Conservation (phyloP, 2,113 vertebrate genomes). For the Bubo scandiacus region DNA sequence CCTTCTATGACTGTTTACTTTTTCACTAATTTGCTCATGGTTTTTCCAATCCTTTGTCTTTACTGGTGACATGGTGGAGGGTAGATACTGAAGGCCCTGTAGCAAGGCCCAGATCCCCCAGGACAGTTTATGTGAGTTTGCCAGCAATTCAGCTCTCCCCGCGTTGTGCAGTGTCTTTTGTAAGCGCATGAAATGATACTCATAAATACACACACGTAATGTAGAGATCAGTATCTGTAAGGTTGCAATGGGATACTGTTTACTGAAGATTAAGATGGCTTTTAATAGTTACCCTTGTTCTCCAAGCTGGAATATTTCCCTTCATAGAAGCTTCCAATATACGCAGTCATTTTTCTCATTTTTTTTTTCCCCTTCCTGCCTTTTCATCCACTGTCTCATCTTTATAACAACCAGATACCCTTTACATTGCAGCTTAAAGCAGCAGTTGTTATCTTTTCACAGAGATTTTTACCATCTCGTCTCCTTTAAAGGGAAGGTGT, state of each 20-base stretch:
- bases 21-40: neutral
- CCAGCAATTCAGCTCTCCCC: neutral
- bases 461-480: neutral
- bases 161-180: neutral
- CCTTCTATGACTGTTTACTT: neutral
- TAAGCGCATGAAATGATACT: neutral
- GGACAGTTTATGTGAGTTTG: neutral
- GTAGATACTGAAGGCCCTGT: neutral
- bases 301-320: neutral
- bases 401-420: neutral
- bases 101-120: neutral
- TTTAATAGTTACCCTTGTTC: neutral
- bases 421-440: neutral
- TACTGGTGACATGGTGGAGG: neutral
- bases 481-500: neutral
- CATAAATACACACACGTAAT: fast-evolving
- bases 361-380: neutral
- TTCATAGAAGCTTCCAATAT: neutral
- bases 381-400: neutral
- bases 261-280: neutral
- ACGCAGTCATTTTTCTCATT: neutral
- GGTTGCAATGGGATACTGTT: neutral
- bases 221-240: fast-evolving
- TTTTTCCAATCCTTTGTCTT: neutral
- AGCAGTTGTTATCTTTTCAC: neutral